A percentile compares a stretch with the other conserved stretches of the same genome.
phyloP scores from a whole-genome alignment of 2,113 vertebrate genomes.

The Paratilapia polleni region DNA sequence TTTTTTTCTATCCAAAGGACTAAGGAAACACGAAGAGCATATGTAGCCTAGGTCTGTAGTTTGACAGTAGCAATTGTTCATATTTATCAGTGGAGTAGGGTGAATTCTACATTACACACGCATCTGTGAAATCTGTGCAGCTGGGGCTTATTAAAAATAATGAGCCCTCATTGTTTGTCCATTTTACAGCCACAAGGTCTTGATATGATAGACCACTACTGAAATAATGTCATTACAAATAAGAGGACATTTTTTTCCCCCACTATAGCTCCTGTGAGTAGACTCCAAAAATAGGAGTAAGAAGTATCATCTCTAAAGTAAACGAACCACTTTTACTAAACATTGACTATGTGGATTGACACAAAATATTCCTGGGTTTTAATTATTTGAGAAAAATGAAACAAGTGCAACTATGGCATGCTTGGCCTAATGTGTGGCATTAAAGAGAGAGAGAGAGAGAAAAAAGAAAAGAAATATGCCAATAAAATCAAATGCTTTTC shows the following conservation, averaged over 20 bases:
- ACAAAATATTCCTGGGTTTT: too few species aligned
- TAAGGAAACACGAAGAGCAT: neutral
- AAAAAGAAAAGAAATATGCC: neutral
- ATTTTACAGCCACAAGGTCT: conserved; percentile 5
- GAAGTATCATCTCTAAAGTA: neutral
- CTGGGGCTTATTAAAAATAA: conserved; percentile 50
- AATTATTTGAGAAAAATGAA: too few species aligned
- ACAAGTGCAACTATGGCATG: too few species aligned
- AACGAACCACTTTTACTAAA: neutral
- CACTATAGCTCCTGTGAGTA: neutral
- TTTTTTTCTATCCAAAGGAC: neutral
- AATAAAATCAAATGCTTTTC: neutral
- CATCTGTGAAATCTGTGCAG: conserved; percentile 4
- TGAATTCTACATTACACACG: conserved; percentile 5
- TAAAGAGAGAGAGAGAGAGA: neutral
- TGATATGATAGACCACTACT: neutral
- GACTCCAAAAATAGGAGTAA: neutral
- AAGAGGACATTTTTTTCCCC: neutral
- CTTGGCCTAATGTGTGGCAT: neutral
- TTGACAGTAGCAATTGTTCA: neutral
- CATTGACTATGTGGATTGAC: neutral
- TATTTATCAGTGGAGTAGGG: conserved; percentile 7
- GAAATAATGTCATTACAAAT: conserved; percentile 7
- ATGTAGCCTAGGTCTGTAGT: neutral
- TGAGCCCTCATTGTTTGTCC: conserved; percentile 16